Conservation (phyloP, 2,888 invertebrate genomes). For the Agrochola lota region DNA sequence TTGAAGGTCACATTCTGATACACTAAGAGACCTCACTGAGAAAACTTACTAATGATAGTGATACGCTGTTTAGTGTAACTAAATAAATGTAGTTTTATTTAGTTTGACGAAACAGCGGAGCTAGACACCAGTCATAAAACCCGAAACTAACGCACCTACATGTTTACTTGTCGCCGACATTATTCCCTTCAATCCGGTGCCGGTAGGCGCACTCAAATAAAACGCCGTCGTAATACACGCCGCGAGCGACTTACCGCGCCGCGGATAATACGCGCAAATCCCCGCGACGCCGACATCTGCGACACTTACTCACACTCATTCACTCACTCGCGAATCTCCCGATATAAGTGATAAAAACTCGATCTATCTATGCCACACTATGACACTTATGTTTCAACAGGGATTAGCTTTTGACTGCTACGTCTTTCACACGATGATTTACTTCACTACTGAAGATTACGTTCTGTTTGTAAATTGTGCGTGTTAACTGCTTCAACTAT, state of each 20-base stretch:
- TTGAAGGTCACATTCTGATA: conserved; percentile 10
- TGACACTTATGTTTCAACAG: conserved; percentile 18
- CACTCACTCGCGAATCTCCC: background rate
- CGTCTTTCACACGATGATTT: background rate
- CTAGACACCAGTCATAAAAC: background rate
- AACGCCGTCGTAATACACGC: conserved; percentile 3
- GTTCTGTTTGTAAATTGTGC: background rate
- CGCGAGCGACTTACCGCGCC: conserved; percentile 12
- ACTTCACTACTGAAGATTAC: background rate
- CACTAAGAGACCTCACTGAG: background rate
- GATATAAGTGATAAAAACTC: conserved; percentile 4
- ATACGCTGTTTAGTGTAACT: background rate
- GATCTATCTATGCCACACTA: background rate
- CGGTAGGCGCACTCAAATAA: conserved; percentile 17
- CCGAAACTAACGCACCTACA: background rate
- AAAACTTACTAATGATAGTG: background rate
- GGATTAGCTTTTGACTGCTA: conserved; percentile 30
- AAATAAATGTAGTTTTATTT: background rate
- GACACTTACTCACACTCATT: conserved; percentile 4
- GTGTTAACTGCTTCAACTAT: background rate
- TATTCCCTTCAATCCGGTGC: conserved; percentile 8
- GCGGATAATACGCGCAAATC: conserved; percentile 44
- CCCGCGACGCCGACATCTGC: conserved; percentile 19
- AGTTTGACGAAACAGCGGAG: background rate
- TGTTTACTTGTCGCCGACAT: background rate